phyloP scores from a whole-genome alignment of 2,113 vertebrate genomes.

The Monarcha castaneiventris region DNA sequence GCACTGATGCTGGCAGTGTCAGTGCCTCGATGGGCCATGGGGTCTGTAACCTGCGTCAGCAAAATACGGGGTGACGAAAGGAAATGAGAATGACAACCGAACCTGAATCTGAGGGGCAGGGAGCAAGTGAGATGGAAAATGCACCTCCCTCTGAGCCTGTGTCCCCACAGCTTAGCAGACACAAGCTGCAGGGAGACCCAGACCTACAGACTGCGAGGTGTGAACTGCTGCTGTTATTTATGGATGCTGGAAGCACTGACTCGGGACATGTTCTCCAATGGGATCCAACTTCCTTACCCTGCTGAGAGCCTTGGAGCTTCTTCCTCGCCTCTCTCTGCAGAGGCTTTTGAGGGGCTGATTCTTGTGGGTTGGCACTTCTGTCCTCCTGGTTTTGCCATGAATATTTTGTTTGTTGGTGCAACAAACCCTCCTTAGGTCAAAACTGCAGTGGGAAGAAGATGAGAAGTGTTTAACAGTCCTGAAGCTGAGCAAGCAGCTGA shows the following conservation, averaged over 20 bases:
- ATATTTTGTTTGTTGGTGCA: neutral
- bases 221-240: neutral
- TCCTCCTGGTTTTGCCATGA: neutral
- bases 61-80: neutral
- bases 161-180: neutral
- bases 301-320: neutral
- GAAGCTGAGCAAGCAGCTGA: neutral
- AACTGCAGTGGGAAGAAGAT: neutral
- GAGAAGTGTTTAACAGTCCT: neutral
- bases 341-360: neutral
- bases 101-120: neutral
- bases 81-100: neutral
- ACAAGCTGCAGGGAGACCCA: neutral
- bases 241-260: neutral
- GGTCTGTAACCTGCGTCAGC: constrained; percentile 7
- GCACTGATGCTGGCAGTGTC: neutral
- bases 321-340: neutral
- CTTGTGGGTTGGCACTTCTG: neutral
- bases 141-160: neutral
- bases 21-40: neutral
- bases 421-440: neutral
- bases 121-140: neutral
- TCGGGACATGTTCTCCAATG: fast-evolving
- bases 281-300: neutral
- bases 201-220: neutral